Conservation (phyloP, 1,140 invertebrate species). For the Cotesia glomerata region DNA sequence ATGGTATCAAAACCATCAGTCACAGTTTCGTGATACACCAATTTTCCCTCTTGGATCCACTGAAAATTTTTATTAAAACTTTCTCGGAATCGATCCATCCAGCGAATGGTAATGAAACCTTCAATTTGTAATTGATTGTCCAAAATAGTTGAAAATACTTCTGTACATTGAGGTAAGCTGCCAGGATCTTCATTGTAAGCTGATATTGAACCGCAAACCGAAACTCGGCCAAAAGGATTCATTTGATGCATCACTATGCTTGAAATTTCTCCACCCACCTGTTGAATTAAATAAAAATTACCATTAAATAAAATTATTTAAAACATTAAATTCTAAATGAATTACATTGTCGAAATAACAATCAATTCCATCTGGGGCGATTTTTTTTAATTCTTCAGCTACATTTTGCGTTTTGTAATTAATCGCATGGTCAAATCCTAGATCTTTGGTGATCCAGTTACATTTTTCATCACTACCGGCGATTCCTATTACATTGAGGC, state of each 20-base stretch:
- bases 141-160: slow-evolving; percentile 64
- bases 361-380: slow-evolving; percentile 72
- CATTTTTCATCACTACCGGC: slow-evolving; percentile 75
- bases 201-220: slow-evolving; percentile 72
- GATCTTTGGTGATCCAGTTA: slow-evolving; percentile 69
- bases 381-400: slow-evolving; percentile 64
- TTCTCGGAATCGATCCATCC: slow-evolving; percentile 62
- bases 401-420: slow-evolving; percentile 75
- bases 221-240: slow-evolving; percentile 68
- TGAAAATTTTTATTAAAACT: slow-evolving; percentile 67
- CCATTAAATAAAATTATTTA: slow-evolving; percentile 62
- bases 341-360: slow-evolving; percentile 81
- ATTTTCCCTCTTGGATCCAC: slow-evolving; percentile 67
- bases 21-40: slow-evolving; percentile 69
- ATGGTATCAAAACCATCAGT: slow-evolving; percentile 72
- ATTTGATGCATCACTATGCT: slow-evolving; percentile 68
- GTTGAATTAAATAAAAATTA: slow-evolving; percentile 46
- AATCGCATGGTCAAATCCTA: slow-evolving; percentile 72
- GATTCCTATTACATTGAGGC: slow-evolving; percentile 75
- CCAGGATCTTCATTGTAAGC: slow-evolving; percentile 55
- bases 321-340: no score
- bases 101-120: slow-evolving; percentile 67
- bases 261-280: slow-evolving; percentile 75
- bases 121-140: slow-evolving; percentile 67
- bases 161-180: slow-evolving; percentile 50